Base-by-base conservation (phyloP, 1,140 invertebrate species). In the Phocides pigmalion region DNA sequence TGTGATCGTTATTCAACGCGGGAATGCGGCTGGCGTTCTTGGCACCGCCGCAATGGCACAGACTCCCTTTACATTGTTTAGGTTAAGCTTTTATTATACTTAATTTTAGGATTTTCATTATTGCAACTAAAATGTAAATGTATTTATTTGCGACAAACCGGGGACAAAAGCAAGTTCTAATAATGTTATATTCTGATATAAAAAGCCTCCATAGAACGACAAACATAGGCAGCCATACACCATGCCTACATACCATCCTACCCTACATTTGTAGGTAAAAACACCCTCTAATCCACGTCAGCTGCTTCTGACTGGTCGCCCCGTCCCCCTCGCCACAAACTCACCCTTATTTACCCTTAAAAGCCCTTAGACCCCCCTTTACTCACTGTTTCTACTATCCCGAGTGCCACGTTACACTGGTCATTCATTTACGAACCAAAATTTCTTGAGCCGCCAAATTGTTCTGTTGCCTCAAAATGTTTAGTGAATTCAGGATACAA, bases 271-370 rank as follows among this genome's bases (percentile, higher is more conserved):
- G 83, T 88, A 88, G 83, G 85, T 88, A 85, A 82, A 84, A 83
- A 87, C 87, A 77, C 81, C 85, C 84, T 74, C 67, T 89, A 89
- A 89, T 86, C 82, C 85, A 72, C 79, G 87, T 90, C 87, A 90
- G 87, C 87, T 90, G 87, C 80, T 85, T 71, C 65, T 88, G 87
- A 90, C 87, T 87, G 84, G 85, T 78, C 82, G 72, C 65, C 72
- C 68, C 73, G 74, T 64, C 74, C 74, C 76, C 68, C 63, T 50
- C 47, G 49, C 68, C 66, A 68, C 64, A 41, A 16, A 71, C 62
- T 66, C 70, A 76, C 83, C 80, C 80, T 81, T 81, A 81, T 81
- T 82, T 78, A 82, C 82, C 74, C 78, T 70, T 61, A 70, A 66
- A 59, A 64, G 61, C 44, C 53, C 44, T 35, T 20, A 71, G 84